Evolutionary conservation across 2,113 vertebrate genomes (phyloP), one percentile per base, ranked within the genome.

Genomic region (Apodemus speciosus): DNA sequence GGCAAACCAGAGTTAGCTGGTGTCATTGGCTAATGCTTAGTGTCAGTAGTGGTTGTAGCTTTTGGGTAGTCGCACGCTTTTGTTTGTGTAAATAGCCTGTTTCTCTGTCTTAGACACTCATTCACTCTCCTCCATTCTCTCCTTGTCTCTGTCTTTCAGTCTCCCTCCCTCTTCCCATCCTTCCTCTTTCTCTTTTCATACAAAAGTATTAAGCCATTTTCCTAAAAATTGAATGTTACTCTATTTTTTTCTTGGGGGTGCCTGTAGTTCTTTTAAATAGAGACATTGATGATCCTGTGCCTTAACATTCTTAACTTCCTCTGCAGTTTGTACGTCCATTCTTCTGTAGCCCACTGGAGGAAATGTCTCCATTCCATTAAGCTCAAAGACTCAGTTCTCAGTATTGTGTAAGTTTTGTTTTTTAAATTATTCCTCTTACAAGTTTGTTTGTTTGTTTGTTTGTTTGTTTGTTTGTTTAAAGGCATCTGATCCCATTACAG

Each of bases 311-410:
- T 96, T 94, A 89, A 93, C 98, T 98, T 95, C 97, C 97, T 97
- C 98, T 97, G 72, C 97, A 99, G 99, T 96, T 98, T 99, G 69
- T 99, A 99, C 96, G 99, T 99, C 89, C 99, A 99, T 97, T 99
- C 99, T 0, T 99, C 99, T 27, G 99, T 99, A 97, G 99, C 99
- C 94, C 99, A 99, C 95, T 99, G 99, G 99, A 99, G 98, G 98
- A 99, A 98, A 97, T 99, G 99, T 98, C 99, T 99, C 94, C 99
- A 99, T 97, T 99, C 99, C 73, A 99, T 99, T 97, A 99, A 99
- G 97, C 99, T 99, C 96, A 99, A 99, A 98, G 99, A 99, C 97
- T 99, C 99, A 21, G 98, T 99, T 97, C 98, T 99, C 91, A 99
- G 99, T 97, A 99, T 99, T 90, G 99, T 99, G 99, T 99, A 98